These are phyloP conservation scores for Latrodectus hesperus DNA, from an alignment of 2,888 invertebrate genomes.

Conservation along the genomic window DNA sequence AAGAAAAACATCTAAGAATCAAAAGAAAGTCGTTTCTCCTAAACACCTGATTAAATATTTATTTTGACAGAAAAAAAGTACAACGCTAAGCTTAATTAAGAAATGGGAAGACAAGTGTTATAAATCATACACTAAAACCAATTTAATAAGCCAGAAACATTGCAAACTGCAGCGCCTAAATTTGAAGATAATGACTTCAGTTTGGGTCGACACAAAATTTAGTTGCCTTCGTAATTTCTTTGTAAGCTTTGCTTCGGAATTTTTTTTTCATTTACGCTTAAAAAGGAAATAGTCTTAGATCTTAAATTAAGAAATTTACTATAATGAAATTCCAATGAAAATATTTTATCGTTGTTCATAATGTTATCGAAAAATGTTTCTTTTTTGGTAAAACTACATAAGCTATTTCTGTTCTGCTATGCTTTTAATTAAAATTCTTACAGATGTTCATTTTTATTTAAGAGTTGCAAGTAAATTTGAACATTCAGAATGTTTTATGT, in stretches of 20 bases:
- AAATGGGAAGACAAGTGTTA: constrained; percentile 2
- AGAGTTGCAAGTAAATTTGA: too few relatives aligned
- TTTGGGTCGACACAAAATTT: background rate
- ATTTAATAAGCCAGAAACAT: constrained; percentile 5
- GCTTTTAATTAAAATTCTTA: too few relatives aligned
- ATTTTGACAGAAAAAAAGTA: constrained; percentile 5
- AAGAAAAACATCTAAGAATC: background rate
- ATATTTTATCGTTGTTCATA: too few relatives aligned
- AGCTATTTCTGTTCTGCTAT: too few relatives aligned
- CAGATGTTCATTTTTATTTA: too few relatives aligned
- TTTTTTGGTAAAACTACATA: too few relatives aligned
- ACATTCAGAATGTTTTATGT: too few relatives aligned
- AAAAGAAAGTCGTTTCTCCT: constrained; percentile 2
- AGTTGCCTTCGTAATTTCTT: background rate
- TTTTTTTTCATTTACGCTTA: too few relatives aligned
- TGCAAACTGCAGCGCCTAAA: background rate
- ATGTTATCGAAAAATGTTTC: too few relatives aligned
- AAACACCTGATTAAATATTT: constrained; percentile 5
- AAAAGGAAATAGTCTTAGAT: too few relatives aligned
- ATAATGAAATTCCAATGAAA: too few relatives aligned
- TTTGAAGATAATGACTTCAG: constrained; percentile 1
- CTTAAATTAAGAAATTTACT: too few relatives aligned
- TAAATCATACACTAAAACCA: constrained; percentile 3
- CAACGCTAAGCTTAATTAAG: background rate
- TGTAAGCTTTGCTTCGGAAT: background rate